Conservation (phyloP, 2,888 invertebrate species). For the Drosophila niveifrons region DNA sequence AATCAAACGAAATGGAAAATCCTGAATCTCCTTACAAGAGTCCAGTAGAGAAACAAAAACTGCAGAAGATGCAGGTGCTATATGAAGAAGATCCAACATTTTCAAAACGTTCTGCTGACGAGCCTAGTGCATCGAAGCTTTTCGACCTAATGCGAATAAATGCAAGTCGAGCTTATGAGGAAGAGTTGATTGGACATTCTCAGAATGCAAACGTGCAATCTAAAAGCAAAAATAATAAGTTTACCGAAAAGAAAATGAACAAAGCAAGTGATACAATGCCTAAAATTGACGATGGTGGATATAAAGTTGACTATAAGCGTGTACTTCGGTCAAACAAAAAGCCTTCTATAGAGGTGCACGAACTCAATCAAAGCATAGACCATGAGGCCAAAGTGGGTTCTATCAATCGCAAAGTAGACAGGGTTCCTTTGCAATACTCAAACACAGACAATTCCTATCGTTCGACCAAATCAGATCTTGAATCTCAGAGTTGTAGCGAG, state of each 20-base stretch:
- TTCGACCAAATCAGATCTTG: background rate
- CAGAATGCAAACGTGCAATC: background rate
- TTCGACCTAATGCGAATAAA: slow-evolving; percentile 21
- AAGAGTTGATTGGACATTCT: background rate
- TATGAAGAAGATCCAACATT: slow-evolving; percentile 7
- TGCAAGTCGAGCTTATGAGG: slow-evolving; percentile 1
- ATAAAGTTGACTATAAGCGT: slow-evolving; percentile 27
- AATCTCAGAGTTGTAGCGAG: background rate
- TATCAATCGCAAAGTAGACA: background rate
- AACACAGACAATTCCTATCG: slow-evolving; percentile 4
- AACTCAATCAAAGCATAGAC: background rate
- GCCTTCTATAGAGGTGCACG: background rate
- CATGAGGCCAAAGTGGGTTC: background rate
- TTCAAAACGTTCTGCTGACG: slow-evolving; percentile 11
- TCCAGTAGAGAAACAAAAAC: background rate
- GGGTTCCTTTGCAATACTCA: slow-evolving; percentile 19
- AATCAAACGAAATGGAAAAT: background rate
- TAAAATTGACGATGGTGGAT: background rate
- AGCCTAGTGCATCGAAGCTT: slow-evolving; percentile 8
- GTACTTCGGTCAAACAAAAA: background rate
- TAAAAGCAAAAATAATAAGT: background rate
- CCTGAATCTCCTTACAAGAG: no score
- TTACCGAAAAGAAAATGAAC: background rate
- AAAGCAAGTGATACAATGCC: background rate
- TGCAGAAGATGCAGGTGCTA: background rate